These are phyloP conservation scores for Campylomormyrus numenius DNA, from an alignment of 2,113 vertebrate genomes.

Conservation along the genomic window DNA sequence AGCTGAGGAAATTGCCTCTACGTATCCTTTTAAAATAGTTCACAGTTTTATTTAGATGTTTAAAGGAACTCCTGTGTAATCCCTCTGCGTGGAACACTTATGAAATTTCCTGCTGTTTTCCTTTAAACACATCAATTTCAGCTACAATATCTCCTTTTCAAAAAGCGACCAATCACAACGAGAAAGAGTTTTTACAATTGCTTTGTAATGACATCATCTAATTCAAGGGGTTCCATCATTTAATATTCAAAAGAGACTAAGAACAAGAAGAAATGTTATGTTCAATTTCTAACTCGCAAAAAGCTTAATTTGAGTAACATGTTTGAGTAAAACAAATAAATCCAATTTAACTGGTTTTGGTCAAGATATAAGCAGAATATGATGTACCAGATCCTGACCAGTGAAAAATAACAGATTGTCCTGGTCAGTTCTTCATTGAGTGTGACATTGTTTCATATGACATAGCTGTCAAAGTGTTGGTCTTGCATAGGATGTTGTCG, in stretches of 20 bases:
- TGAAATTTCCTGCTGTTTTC: neutral
- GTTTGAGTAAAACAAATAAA: neutral
- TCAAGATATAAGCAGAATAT: neutral
- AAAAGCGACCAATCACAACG: neutral
- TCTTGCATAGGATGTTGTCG: neutral
- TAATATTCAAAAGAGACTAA: neutral
- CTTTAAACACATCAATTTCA: neutral
- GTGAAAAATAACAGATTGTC: neutral
- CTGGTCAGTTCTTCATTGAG: neutral
- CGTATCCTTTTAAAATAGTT: neutral
- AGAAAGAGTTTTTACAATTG: neutral
- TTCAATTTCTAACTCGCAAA: neutral
- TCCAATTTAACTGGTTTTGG: neutral
- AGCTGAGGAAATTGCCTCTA: neutral
- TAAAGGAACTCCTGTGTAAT: neutral
- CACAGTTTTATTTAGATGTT: neutral
- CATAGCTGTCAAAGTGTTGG: neutral
- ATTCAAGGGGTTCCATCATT: neutral
- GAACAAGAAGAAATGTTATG: neutral
- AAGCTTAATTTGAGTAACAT: neutral
- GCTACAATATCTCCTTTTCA: neutral
- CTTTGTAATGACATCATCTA: neutral
- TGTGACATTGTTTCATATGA: neutral
- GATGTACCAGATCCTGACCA: neutral
- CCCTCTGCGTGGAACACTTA: neutral